Conservation (phyloP, 1,140 invertebrate species). For the Neodiprion fabricii region DNA sequence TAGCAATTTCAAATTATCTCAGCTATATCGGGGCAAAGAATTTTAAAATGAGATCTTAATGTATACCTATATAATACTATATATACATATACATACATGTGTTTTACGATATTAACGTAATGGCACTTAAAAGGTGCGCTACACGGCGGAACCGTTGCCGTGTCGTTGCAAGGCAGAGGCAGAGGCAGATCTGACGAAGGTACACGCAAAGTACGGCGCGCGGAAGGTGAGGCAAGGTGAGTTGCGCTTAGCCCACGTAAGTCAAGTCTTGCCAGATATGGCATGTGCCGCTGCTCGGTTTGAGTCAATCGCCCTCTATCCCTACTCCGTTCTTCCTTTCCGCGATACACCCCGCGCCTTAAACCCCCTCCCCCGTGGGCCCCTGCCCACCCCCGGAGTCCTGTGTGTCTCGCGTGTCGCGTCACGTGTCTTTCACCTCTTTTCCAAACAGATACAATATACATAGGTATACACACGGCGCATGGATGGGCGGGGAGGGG, state of each 20-base stretch:
- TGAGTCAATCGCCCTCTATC: constrained; percentile 6
- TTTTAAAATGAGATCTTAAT: neutral
- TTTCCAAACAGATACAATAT: constrained; percentile 11
- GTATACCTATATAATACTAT: too few species aligned
- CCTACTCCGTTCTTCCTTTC: neutral
- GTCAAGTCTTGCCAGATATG: constrained; percentile 52
- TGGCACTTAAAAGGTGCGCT: constrained; percentile 55
- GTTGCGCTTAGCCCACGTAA: constrained; percentile 45
- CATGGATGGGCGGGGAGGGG: constrained; percentile 4
- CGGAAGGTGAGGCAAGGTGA: constrained; percentile 37
- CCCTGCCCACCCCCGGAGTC: neutral
- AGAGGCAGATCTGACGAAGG: neutral
- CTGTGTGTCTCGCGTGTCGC: neutral
- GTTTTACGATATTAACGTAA: constrained; percentile 52
- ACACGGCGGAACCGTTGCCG: constrained; percentile 25
- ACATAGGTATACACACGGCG: constrained; percentile 23
- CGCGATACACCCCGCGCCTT: neutral
- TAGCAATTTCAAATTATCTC: constrained; percentile 59
- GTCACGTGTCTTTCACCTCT: constrained; percentile 13
- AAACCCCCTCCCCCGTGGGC: too few species aligned
- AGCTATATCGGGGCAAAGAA: neutral
- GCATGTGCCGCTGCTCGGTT: constrained; percentile 29
- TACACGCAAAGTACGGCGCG: constrained; percentile 23
- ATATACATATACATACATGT: too few species aligned
- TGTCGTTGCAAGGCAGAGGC: neutral